Percentiles rank a stretch among this genome's conserved stretches.
Conservation (phyloP, 2,113 vertebrate species). For the Argyrosomus japonicus region DNA sequence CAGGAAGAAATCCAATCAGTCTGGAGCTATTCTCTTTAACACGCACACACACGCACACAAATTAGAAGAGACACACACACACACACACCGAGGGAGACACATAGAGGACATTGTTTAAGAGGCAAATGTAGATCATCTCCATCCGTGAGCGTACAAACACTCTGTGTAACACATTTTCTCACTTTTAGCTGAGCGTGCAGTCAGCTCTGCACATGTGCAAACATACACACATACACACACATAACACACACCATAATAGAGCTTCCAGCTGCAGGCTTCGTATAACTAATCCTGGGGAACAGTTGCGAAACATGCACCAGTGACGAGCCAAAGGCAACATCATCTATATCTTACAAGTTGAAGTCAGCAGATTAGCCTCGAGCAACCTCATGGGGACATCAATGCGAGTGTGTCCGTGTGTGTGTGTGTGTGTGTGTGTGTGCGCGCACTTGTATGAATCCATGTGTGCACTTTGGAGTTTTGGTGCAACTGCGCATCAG, state of each 20-base stretch:
- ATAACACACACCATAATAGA: constrained; percentile 15
- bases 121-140: constrained; percentile 48
- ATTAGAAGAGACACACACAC: constrained; percentile 34
- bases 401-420: constrained; percentile 13
- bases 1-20: constrained; percentile 81
- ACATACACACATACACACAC: constrained; percentile 1
- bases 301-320: constrained; percentile 68
- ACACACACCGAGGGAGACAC: constrained; percentile 7
- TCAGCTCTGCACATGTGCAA: constrained; percentile 19
- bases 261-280: constrained; percentile 61
- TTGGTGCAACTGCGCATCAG: background rate
- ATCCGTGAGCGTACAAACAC: constrained; percentile 19
- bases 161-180: constrained; percentile 42
- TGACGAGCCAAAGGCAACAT: constrained; percentile 72
- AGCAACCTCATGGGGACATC: constrained; percentile 44
- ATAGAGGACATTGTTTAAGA: constrained; percentile 68
- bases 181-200: constrained; percentile 29
- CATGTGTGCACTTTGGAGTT: constrained; percentile 12
- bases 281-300: constrained; percentile 53
- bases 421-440: constrained; percentile 1
- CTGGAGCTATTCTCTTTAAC: constrained; percentile 73
- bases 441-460: constrained; percentile 7
- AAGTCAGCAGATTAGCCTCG: constrained; percentile 58
- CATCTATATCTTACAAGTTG: constrained; percentile 59
- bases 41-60: constrained; percentile 36